Base-by-base conservation (phyloP, 2,113 vertebrate genomes). In the Fregata magnificens region DNA sequence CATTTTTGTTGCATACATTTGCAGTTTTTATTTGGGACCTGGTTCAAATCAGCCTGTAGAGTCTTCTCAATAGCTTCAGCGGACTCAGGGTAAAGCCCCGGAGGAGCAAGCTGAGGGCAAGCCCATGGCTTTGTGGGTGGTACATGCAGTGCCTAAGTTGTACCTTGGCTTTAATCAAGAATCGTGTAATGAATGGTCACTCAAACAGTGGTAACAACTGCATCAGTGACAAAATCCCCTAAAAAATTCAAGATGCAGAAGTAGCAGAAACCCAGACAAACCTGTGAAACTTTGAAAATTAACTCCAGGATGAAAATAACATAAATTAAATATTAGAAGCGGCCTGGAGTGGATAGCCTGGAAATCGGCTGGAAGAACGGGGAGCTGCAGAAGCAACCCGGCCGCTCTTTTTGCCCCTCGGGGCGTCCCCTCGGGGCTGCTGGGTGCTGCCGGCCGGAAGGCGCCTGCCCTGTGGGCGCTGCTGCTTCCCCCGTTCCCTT, bases 401-500 rank as follows among this genome's bases (percentile, higher is more conserved):
- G 67, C 32, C 10, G 5, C 71, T 70, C 74, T 25, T 29, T 50
- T 70, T 61, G 58, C 59, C 44, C 56, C 59, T 21, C 2, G 3
- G 63, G 56, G 28, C 6, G 3, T 25, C 52, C 62, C 53, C 62
- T 17, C 1, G 0, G 53, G 47, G 42, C 59, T 14, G 34, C 17
- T 1, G 25, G 58, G 85, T 19, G 50, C 66, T 74, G 36, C 67
- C 0, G 11, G 38, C 50, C 10, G 6, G 80, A 88, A 97, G 96
- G 91, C n/a, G 16, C 69, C 65, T 34, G n/a, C 56, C 67, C 93
- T 24, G 12, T 82, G 79, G 96, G 95, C 49, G 67, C 97, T 92
- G 86, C 73, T 56, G 82, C 95, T 79, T 85, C 95, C 85, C 86
- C 10, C 15, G 98, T 98, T 97, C 96, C 98, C 98, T 95, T 97